These are phyloP conservation scores for Phragmatobia fuliginosa DNA, from an alignment of 2,888 invertebrate species.

Conservation along the genomic window DNA sequence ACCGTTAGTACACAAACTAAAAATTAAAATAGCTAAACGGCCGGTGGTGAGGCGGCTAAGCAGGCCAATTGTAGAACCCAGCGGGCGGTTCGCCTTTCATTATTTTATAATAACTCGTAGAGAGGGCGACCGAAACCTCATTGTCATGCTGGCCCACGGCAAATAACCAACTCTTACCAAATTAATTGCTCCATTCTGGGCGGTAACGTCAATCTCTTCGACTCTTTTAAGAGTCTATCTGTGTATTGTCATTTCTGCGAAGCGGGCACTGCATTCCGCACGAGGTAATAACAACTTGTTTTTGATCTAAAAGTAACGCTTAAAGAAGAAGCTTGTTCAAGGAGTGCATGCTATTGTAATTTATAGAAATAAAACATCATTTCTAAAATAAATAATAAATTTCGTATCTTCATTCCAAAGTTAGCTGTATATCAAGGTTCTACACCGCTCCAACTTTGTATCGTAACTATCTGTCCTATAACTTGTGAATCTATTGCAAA, in stretches of 20 bases:
- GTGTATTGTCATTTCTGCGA: slow-evolving; percentile 65
- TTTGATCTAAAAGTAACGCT: neutral
- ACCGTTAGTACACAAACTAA: slow-evolving; percentile 85
- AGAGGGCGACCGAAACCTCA: slow-evolving; percentile 77
- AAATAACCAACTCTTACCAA: slow-evolving; percentile 78
- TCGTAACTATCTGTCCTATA: neutral
- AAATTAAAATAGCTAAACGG: slow-evolving; percentile 86
- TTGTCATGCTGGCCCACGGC: slow-evolving; percentile 78
- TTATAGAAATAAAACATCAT: neutral
- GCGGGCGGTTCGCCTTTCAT: slow-evolving; percentile 85
- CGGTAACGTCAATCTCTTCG: slow-evolving; percentile 75
- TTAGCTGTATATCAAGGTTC: neutral
- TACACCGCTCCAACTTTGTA: neutral
- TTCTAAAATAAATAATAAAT: too few species aligned
- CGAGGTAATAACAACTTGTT: neutral
- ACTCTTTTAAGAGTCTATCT: slow-evolving; percentile 46
- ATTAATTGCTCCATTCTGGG: slow-evolving; percentile 83
- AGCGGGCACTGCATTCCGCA: slow-evolving; percentile 41
- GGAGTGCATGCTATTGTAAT: neutral
- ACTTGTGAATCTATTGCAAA: neutral
- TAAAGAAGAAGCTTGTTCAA: neutral
- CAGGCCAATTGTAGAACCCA: slow-evolving; percentile 84
- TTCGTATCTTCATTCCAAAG: neutral
- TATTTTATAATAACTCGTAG: slow-evolving; percentile 85
- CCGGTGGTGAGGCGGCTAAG: slow-evolving; percentile 80